These are phyloP conservation scores for Sardina pilchardus DNA, from an alignment of 2,113 vertebrate genomes.

Conservation along the genomic window DNA sequence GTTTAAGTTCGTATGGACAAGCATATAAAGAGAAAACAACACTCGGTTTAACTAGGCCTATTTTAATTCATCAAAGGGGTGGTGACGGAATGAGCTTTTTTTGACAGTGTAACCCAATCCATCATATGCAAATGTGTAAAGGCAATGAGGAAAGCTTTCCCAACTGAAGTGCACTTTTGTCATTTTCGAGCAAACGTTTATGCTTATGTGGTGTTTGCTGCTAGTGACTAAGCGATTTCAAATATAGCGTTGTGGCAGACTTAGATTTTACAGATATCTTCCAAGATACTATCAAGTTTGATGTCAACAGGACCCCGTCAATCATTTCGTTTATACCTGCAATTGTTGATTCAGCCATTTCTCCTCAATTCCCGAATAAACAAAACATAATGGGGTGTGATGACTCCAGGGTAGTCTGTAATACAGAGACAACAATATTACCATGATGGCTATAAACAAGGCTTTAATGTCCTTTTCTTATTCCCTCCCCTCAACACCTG, in stretches of 20 bases:
- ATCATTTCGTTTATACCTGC: slow-evolving; percentile 4
- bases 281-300: not conserved
- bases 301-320: slow-evolving; percentile 8
- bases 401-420: not conserved
- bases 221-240: not conserved
- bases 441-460: slow-evolving; percentile 10
- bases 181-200: not conserved
- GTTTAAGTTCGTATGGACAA: not conserved
- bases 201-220: not conserved
- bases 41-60: not conserved
- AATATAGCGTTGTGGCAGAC: not conserved
- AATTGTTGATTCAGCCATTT: not conserved
- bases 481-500: slow-evolving; percentile 32
- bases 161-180: not conserved
- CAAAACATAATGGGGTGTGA: slow-evolving; percentile 10
- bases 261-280: not conserved
- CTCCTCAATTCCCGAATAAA: not conserved
- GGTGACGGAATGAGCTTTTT: not conserved
- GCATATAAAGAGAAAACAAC: not conserved
- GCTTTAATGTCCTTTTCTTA: slow-evolving; percentile 5
- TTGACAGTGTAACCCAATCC: not conserved
- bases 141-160: not conserved
- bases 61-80: not conserved
- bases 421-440: not conserved
- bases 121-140: not conserved